Evolutionary conservation across 2,797 vertebrate genomes (phyloP).

Genomic region (Semaprochilodus insignis): DNA sequence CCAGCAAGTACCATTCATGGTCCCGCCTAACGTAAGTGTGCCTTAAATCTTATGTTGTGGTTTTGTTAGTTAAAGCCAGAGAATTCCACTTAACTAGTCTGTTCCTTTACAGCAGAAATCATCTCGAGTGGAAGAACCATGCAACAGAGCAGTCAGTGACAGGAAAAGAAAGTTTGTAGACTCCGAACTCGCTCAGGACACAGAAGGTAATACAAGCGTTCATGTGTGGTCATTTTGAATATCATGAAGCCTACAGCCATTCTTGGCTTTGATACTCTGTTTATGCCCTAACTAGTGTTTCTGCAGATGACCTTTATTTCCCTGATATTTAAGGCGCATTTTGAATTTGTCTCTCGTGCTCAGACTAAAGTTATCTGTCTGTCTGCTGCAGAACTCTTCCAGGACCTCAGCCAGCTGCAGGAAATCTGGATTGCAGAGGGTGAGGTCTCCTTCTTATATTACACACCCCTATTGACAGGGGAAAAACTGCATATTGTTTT

Average conservation of each 20-base stretch:
- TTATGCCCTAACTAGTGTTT: neutral
- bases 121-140: conserved; percentile 82
- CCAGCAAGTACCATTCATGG: conserved; percentile 96
- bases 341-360: conserved; percentile 19
- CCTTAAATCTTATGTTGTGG: neutral
- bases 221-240: neutral
- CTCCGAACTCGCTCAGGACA: conserved; percentile 93
- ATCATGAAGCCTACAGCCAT: neutral
- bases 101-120: conserved; percentile 72
- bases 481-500: neutral
- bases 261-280: neutral
- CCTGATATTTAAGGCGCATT: neutral
- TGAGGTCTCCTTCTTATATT: conserved; percentile 71
- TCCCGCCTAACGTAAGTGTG: conserved; percentile 88
- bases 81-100: conserved; percentile 17
- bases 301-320: neutral
- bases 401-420: conserved; percentile 96
- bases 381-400: conserved; percentile 88
- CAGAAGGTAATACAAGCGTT: conserved; percentile 84
- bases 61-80: neutral
- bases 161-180: conserved; percentile 95
- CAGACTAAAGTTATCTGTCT: neutral
- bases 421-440: conserved; percentile 98
- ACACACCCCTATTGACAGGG: neutral
- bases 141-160: conserved; percentile 80